Evolutionary conservation across 37 sponge, comb jelly and placozoan genomes (phyloP), one percentile per base, ranked within the genome.

Genomic region (Halisarca cf. caerulea): DNA sequence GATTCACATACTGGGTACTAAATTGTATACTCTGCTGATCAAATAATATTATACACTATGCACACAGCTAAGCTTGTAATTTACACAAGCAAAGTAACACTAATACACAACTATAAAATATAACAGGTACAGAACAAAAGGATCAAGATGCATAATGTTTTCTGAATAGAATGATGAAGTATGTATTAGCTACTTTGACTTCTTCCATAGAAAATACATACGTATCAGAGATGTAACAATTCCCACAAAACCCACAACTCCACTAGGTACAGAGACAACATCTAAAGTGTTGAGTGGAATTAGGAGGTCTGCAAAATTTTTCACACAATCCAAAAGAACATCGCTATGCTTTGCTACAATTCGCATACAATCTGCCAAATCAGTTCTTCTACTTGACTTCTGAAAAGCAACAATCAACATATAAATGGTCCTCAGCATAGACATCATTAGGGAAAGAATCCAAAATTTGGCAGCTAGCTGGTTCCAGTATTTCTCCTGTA

Each of bases 181-280:
- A n/a, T n/a, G n/a, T n/a, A n/a, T n/a, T n/a, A n/a, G 51, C 11
- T 47, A 47, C 51, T 47, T 47, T 47, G 51, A 47, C 51, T 47
- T 47, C 51, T 93, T 87, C 79, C 84, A 89, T 34, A 71, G 33
- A 14, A 82, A 54, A 21, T 82, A 6, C 3, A 93, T 79, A 0
- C 90, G 82, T 17, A 87, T 84, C 58, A 89, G 36, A 0, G 94
- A 89, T 41, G 94, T 89, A 2, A 89, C 60, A 45, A 85, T 61
- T 9, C 94, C 94, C 79, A 93, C 6, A 5, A 93, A 53, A 11
- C 94, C 94, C 34, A 93, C 79, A 5, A 87, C 58, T 0, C 94
- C 94, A 42, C 72, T 51, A 0, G 94, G 88, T 0, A 81, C 42
- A 7, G 42, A 45, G 0, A 81, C 38, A 17, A 59, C 37, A 30